Conservation (phyloP, 2,888 invertebrate species). For the Ectemnius lituratus region DNA sequence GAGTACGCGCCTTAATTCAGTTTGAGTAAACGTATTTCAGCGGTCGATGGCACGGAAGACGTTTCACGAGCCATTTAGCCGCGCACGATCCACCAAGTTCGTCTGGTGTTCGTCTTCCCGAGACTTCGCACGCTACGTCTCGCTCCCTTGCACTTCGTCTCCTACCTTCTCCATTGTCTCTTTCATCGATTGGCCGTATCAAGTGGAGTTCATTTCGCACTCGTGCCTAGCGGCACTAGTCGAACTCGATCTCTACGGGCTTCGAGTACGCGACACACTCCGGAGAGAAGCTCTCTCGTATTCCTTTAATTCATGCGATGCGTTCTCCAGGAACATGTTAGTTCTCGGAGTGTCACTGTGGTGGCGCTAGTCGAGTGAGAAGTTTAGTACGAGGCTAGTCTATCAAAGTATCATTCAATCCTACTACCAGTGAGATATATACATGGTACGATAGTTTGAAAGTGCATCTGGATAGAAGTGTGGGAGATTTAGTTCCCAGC, state of each 20-base stretch:
- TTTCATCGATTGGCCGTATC: no score
- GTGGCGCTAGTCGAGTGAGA: no score
- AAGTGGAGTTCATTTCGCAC: no score
- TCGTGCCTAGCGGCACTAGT: no score
- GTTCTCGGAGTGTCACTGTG: no score
- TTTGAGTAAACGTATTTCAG: background rate
- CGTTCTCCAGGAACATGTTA: no score
- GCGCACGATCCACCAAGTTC: no score
- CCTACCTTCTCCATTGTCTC: background rate
- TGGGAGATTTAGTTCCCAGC: background rate
- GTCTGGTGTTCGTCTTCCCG: no score
- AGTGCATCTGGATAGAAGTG: background rate
- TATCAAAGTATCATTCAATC: slow-evolving; percentile 45
- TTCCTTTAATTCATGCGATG: no score
- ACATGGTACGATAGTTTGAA: background rate
- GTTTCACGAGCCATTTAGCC: slow-evolving; percentile 7
- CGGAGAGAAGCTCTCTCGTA: no score
- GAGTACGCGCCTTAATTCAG: no score
- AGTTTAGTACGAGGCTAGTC: slow-evolving; percentile 12
- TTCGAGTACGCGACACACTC: no score
- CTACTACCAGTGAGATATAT: slow-evolving; percentile 4
- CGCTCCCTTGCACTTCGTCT: background rate
- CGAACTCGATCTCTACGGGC: background rate
- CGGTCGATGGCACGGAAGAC: slow-evolving; percentile 2
- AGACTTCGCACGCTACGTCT: slow-evolving; percentile 18